Percentiles rank a stretch among this genome's conserved stretches.
These are phyloP conservation scores for Yasuhikotakia modesta DNA, from an alignment of 2,797 vertebrate species.

Conservation along the genomic window DNA sequence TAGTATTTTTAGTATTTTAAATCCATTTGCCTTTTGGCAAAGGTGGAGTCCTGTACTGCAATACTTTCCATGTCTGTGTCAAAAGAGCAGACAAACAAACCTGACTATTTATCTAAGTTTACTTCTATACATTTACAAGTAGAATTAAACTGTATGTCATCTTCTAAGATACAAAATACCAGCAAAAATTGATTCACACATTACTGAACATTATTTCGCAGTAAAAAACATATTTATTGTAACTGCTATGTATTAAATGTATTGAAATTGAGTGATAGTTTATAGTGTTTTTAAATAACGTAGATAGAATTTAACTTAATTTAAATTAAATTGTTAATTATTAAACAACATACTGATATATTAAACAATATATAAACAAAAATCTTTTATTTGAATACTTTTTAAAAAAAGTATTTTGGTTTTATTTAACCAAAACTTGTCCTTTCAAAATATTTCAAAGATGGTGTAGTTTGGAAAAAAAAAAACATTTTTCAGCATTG, in stretches of 20 bases:
- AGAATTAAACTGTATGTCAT: background rate
- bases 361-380: background rate
- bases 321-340: background rate
- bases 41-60: constrained; percentile 28
- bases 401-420: too few species aligned
- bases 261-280: too few species aligned
- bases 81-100: constrained; percentile 44
- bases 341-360: background rate
- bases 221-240: background rate
- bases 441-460: too few species aligned
- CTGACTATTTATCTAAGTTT: constrained; percentile 9
- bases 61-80: constrained; percentile 33
- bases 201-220: background rate
- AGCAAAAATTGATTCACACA: background rate
- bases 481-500: background rate
- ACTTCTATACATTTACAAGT: constrained; percentile 40
- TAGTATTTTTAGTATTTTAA: background rate
- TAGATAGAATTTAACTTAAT: background rate
- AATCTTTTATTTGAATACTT: too few species aligned
- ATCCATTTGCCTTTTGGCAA: constrained; percentile 35
- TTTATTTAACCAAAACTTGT: too few species aligned
- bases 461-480: background rate
- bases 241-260: background rate
- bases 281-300: background rate
- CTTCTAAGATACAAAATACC: background rate